phyloP scores from a whole-genome alignment of 2,113 vertebrate species.

The Mus spicilegus region DNA sequence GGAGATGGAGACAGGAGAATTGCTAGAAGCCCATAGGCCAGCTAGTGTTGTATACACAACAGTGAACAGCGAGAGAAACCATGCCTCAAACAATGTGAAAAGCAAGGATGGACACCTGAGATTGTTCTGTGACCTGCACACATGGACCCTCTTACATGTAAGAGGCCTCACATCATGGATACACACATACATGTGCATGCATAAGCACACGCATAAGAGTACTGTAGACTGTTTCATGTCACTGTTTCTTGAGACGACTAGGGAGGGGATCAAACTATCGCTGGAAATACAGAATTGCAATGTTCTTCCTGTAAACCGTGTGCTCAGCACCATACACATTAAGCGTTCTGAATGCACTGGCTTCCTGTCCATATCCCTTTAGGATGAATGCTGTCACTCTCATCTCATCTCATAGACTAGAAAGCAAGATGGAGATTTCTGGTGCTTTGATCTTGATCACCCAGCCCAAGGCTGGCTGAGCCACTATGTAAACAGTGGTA shows the following conservation, averaged over 20 bases:
- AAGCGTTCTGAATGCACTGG: neutral
- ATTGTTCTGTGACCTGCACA: neutral
- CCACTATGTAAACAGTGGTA: fast-evolving
- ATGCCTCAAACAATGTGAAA: neutral
- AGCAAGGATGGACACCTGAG: neutral
- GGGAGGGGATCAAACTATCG: neutral
- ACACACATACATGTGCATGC: neutral
- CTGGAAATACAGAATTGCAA: neutral
- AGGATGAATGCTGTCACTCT: neutral
- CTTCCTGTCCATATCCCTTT: neutral
- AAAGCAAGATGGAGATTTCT: neutral
- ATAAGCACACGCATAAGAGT: too few relatives aligned
- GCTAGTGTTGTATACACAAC: neutral
- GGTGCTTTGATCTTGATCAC: neutral
- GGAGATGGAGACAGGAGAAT: neutral
- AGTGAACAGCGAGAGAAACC: neutral
- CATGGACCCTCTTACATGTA: neutral
- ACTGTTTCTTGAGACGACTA: neutral
- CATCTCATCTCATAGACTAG: neutral
- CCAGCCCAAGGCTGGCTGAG: neutral
- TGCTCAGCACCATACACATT: neutral
- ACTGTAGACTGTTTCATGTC: neutral
- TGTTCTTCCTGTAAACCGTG: neutral
- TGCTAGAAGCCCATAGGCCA: neutral
- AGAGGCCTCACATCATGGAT: neutral